A percentile compares a stretch with the other conserved stretches of the same genome.
Conservation (phyloP, 2,888 invertebrate genomes). For the Standfussiana lucernea region DNA sequence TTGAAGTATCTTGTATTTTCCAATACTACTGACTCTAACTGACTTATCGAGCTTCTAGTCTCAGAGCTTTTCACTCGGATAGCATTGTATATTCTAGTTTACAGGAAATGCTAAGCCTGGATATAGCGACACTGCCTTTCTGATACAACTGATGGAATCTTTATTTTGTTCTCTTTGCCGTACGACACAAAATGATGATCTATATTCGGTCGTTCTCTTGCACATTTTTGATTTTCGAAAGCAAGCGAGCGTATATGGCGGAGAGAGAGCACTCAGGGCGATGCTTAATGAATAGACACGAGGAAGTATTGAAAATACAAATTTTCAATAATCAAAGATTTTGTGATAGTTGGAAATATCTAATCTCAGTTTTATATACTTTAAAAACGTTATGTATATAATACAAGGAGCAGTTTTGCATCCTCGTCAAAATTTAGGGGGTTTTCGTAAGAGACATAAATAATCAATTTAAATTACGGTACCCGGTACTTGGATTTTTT, state of each 20-base stretch:
- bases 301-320: background rate
- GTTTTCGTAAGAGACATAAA: too few relatives aligned
- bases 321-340: background rate
- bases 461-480: too few relatives aligned
- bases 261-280: background rate
- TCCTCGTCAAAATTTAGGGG: too few relatives aligned
- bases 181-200: constrained; percentile 24
- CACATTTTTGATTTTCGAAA: background rate
- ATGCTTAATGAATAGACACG: background rate
- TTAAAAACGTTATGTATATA: background rate
- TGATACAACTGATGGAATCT: constrained; percentile 8
- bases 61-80: background rate
- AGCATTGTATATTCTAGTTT: background rate
- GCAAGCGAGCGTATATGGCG: background rate
- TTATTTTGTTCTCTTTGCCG: constrained; percentile 19
- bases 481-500: too few relatives aligned
- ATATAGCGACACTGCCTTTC: background rate
- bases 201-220: background rate
- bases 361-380: background rate
- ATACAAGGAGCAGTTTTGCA: too few relatives aligned
- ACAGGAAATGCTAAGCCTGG: background rate
- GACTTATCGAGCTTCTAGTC: background rate
- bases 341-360: background rate
- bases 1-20: background rate
- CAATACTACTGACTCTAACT: background rate